phyloP scores from a whole-genome alignment of 2,113 vertebrate species.

The Crotophaga sulcirostris region DNA sequence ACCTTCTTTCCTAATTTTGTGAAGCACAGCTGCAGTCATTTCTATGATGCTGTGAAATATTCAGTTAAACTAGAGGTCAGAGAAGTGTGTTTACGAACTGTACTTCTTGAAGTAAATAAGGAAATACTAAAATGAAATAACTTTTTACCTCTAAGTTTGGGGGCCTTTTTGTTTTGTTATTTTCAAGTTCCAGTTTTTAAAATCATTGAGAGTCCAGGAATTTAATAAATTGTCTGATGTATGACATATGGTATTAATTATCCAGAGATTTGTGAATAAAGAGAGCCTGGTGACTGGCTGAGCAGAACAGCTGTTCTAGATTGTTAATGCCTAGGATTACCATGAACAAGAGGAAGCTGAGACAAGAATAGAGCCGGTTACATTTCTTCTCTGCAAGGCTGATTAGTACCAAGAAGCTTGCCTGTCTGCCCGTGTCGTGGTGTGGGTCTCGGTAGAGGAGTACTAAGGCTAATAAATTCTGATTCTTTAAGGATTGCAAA shows the following conservation, averaged over 20 bases:
- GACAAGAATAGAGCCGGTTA: background rate
- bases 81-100: background rate
- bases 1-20: background rate
- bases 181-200: background rate
- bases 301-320: background rate
- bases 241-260: conserved; percentile 3
- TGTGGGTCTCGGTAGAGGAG: background rate
- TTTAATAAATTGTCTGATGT: background rate
- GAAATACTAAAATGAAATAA: background rate
- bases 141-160: background rate
- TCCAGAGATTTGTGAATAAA: background rate
- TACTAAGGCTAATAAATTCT: background rate
- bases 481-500: background rate
- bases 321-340: background rate
- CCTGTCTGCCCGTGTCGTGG: background rate
- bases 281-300: background rate
- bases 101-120: background rate
- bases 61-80: conserved; percentile 1
- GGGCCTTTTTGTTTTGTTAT: background rate
- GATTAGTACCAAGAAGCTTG: background rate
- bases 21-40: background rate
- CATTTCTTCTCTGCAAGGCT: background rate
- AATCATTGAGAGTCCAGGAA: background rate
- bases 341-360: background rate
- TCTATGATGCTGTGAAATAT: conserved; percentile 16